Evolutionary conservation across 1,140 invertebrate species (phyloP).

Genomic region (Hetaerina americana): DNA sequence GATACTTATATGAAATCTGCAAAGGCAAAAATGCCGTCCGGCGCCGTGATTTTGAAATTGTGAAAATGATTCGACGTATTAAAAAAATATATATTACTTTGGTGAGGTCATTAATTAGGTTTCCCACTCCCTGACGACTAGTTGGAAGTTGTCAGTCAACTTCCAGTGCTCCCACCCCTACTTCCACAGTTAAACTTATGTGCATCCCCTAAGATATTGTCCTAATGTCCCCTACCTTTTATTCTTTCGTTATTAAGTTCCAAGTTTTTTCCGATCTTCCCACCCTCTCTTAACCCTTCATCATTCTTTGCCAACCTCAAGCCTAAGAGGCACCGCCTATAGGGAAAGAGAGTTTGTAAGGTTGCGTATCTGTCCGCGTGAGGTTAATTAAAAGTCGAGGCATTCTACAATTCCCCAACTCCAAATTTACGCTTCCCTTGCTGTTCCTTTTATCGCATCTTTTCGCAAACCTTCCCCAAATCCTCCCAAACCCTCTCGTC

Average conservation of each 20-base stretch:
- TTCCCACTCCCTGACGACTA: not conserved
- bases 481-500: not conserved
- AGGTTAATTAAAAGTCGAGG: not conserved
- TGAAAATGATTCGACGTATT: too few species aligned
- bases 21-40: too few species aligned
- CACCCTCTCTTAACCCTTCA: not conserved
- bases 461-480: not conserved
- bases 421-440: too few species aligned
- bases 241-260: too few species aligned
- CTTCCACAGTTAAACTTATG: too few species aligned
- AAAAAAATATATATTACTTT: not conserved
- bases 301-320: not conserved
- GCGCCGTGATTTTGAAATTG: too few species aligned
- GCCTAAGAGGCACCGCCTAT: not conserved
- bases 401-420: not conserved
- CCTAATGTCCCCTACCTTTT: too few species aligned
- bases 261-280: not conserved
- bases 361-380: not conserved
- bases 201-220: too few species aligned
- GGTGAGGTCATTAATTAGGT: not conserved
- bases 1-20: too few species aligned
- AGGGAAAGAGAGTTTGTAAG: not conserved
- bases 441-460: not conserved
- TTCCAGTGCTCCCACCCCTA: not conserved
- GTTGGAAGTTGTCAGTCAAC: not conserved